phyloP scores from a whole-genome alignment of 2,888 invertebrate species.

The Sceliomorpha sp. region DNA sequence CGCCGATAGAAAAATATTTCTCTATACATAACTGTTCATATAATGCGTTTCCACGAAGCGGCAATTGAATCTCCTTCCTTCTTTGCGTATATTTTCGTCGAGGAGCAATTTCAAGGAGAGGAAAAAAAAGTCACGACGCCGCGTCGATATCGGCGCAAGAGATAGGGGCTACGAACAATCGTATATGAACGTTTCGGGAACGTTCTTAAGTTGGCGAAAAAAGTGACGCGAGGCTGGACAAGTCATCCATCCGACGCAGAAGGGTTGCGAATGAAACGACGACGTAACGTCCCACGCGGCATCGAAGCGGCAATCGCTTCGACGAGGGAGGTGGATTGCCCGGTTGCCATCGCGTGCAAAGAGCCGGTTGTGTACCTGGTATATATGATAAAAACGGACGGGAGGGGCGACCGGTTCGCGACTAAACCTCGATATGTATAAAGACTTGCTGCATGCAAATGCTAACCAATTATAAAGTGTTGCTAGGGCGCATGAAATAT shows the following conservation, averaged over 20 bases:
- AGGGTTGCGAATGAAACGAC: conserved; percentile 57
- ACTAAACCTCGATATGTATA: conserved; percentile 67
- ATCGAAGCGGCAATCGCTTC: conserved; percentile 58
- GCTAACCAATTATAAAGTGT: conserved; percentile 66
- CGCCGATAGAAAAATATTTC: conserved; percentile 15
- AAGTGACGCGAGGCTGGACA: not conserved
- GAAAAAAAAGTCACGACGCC: no score
- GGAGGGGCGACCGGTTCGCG: conserved; percentile 67
- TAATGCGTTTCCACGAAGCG: conserved; percentile 2
- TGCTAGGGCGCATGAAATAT: conserved; percentile 62
- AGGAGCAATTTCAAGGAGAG: no score
- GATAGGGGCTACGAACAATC: no score
- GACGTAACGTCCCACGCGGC: conserved; percentile 62
- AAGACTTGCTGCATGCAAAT: conserved; percentile 67
- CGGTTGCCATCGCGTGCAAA: conserved; percentile 65
- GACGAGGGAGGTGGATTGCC: conserved; percentile 25
- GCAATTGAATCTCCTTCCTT: not conserved
- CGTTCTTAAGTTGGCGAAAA: no score
- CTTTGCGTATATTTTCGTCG: no score
- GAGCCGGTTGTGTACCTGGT: conserved; percentile 65
- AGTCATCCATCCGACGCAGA: conserved; percentile 15
- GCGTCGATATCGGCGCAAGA: no score
- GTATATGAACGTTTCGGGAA: no score
- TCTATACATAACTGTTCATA: not conserved
- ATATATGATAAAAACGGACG: conserved; percentile 72